A percentile compares a stretch with the other conserved stretches of the same genome.
phyloP scores from a whole-genome alignment of 2,888 invertebrate genomes.

The Drosophila sordidula region DNA sequence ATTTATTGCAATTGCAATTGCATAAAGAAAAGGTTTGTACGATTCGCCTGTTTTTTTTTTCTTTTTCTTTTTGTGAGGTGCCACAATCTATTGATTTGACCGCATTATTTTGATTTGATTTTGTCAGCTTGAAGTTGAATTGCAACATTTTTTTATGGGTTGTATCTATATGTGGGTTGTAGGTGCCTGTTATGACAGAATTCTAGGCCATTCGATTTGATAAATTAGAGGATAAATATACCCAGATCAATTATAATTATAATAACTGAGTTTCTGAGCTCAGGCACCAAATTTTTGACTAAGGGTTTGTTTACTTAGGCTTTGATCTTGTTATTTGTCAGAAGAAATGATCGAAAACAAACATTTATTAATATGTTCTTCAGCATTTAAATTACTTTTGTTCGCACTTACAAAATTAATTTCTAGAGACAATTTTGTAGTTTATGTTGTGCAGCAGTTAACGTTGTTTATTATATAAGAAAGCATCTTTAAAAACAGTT shows the following conservation, averaged over 20 bases:
- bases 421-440: neutral
- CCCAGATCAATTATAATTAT: neutral
- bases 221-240: neutral
- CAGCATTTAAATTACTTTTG: neutral
- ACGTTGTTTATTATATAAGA: no score
- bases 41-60: constrained; percentile 28
- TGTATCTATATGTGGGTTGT: neutral
- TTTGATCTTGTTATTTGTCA: neutral
- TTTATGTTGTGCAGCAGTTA: no score
- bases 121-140: constrained; percentile 18
- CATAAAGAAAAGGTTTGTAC: constrained; percentile 51
- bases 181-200: neutral
- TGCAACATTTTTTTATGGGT: neutral
- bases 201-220: neutral
- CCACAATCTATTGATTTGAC: constrained; percentile 37
- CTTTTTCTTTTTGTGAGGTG: neutral
- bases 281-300: neutral
- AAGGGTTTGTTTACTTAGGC: neutral
- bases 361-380: neutral
- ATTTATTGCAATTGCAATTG: constrained; percentile 54
- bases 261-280: neutral
- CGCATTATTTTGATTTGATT: constrained; percentile 45
- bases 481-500: no score
- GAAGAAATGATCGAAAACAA: neutral
- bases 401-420: neutral